Evolutionary conservation across 2,888 invertebrate genomes (phyloP).

Genomic region (Hemistola chrysoprasaria): DNA sequence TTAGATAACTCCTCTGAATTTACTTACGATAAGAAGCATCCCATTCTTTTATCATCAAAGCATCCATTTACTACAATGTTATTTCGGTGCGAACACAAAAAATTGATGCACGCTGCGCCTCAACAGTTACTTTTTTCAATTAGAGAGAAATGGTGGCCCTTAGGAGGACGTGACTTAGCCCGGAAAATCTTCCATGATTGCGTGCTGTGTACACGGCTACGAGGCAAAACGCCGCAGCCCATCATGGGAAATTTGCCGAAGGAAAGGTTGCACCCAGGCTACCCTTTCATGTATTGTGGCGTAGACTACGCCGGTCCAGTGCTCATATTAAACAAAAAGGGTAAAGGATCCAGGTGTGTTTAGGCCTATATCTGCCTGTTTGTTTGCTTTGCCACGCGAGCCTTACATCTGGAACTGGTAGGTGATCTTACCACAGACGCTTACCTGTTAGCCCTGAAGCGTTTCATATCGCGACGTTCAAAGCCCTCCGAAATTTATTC

Average conservation of each 20-base stretch:
- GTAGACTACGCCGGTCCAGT: no score
- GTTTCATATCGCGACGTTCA: no score
- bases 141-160: constrained; percentile 20
- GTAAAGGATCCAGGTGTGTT: no score
- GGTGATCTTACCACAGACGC: no score
- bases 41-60: constrained; percentile 17
- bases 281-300: no score
- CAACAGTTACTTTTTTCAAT: constrained; percentile 10
- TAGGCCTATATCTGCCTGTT: no score
- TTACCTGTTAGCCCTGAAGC: no score
- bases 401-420: no score
- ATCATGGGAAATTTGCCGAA: constrained; percentile 13
- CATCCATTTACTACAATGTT: constrained; percentile 20
- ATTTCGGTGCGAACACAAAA: constrained; percentile 7
- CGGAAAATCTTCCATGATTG: constrained; percentile 6
- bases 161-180: constrained; percentile 23
- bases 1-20: constrained; percentile 8
- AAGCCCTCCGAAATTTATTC: no score
- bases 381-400: no score
- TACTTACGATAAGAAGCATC: constrained; percentile 19
- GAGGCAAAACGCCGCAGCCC: constrained; percentile 9
- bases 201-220: constrained; percentile 10
- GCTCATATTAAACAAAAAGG: no score
- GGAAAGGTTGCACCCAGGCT: no score
- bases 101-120: constrained; percentile 15